These are phyloP conservation scores for Galagoides demidoff DNA, from an alignment of 2,797 vertebrate species.

Conservation along the genomic window DNA sequence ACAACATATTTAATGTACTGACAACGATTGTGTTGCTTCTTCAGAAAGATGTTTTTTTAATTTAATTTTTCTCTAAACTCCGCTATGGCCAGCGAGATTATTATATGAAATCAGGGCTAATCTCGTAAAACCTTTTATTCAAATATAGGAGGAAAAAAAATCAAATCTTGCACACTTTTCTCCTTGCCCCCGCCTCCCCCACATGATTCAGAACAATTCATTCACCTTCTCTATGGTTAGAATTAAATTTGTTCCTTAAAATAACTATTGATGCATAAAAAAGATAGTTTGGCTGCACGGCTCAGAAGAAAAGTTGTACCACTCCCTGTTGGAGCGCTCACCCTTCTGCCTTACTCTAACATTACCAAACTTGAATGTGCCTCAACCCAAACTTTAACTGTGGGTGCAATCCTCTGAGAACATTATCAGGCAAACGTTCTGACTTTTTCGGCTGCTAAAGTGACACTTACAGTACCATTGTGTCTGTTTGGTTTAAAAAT, in stretches of 20 bases:
- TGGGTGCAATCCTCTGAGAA: slow-evolving; percentile 69
- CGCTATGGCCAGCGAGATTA: neutral
- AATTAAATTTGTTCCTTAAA: neutral
- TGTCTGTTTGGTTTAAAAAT: slow-evolving; percentile 89
- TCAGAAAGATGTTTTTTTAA: slow-evolving; percentile 29
- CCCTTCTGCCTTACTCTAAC: slow-evolving; percentile 30
- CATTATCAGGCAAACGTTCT: slow-evolving; percentile 73
- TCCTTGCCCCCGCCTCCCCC: neutral
- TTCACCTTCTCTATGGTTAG: neutral
- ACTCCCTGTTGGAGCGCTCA: slow-evolving; percentile 24
- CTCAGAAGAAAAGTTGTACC: slow-evolving; percentile 46
- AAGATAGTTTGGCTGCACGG: neutral
- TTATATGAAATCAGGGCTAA: neutral
- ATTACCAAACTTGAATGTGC: slow-evolving; percentile 12
- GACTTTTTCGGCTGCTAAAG: slow-evolving; percentile 79
- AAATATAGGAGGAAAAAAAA: neutral
- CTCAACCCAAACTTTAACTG: slow-evolving; percentile 69
- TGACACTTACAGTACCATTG: slow-evolving; percentile 84
- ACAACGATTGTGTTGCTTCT: slow-evolving; percentile 74
- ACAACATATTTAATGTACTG: slow-evolving; percentile 82
- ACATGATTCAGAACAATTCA: neutral
- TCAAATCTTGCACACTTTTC: neutral
- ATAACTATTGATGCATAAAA: neutral
- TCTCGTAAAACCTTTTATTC: neutral
- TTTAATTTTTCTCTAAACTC: slow-evolving; percentile 70